Evolutionary conservation across 2,797 vertebrate species (phyloP).

Genomic region (Dermochelys coriacea): DNA sequence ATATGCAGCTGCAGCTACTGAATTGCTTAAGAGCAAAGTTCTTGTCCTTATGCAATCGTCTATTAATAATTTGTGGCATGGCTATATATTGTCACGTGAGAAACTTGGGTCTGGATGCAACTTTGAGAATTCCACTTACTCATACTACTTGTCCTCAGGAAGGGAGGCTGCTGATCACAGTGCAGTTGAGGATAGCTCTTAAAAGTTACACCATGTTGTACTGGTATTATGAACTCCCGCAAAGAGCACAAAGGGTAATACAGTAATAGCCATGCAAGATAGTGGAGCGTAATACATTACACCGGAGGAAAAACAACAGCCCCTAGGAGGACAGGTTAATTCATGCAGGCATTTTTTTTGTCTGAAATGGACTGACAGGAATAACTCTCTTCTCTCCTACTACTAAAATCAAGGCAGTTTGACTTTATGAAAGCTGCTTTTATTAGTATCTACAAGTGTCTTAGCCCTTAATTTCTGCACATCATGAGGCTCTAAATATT

Average conservation of each 20-base stretch:
- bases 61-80: background rate
- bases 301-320: background rate
- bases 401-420: accelerated
- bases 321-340: background rate
- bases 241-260: background rate
- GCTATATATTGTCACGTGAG: background rate
- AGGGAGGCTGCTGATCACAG: background rate
- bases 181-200: background rate
- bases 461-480: background rate
- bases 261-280: background rate
- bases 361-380: background rate
- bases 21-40: background rate
- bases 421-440: background rate
- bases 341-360: accelerated
- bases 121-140: background rate
- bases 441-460: background rate
- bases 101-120: background rate
- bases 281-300: background rate
- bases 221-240: background rate
- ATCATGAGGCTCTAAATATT: background rate
- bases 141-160: background rate
- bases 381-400: background rate
- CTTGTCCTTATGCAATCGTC: accelerated
- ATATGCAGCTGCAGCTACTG: background rate
- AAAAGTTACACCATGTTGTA: background rate